These are phyloP conservation scores for Natator depressus DNA, from an alignment of 2,113 vertebrate species.

Conservation along the genomic window DNA sequence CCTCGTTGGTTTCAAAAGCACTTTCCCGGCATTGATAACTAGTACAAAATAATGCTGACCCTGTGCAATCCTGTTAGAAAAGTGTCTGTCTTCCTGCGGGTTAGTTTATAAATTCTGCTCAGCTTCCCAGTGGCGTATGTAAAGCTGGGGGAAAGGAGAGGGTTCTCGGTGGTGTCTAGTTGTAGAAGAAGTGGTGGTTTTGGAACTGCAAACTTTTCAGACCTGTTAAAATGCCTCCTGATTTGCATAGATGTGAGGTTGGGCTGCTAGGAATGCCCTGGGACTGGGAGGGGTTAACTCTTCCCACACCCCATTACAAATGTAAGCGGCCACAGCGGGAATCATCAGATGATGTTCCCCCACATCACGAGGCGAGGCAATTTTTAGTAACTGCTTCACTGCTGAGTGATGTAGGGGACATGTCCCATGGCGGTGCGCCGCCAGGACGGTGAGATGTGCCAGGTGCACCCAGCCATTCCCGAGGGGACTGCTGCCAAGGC, in stretches of 20 bases:
- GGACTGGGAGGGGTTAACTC: neutral
- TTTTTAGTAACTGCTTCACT: neutral
- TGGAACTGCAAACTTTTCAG: neutral
- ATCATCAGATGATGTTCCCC: neutral
- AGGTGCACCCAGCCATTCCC: too few species aligned
- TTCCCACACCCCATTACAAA: neutral
- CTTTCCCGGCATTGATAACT: rapidly evolving
- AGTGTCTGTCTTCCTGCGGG: neutral
- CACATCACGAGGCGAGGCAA: neutral
- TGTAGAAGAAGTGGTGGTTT: neutral
- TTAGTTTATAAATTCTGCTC: neutral
- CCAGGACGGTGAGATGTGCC: neutral
- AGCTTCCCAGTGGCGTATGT: rapidly evolving
- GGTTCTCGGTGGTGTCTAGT: neutral
- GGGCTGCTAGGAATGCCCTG: neutral
- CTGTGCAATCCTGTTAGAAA: neutral
- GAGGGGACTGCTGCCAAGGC: neutral
- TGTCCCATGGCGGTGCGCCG: neutral
- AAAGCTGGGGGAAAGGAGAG: neutral
- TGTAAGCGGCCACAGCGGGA: neutral
- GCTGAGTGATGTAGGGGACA: neutral
- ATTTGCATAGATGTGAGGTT: neutral
- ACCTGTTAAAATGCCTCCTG: neutral
- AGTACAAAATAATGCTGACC: rapidly evolving
- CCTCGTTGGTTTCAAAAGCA: neutral